phyloP scores from a whole-genome alignment of 2,113 vertebrate species.

The Misgurnus mizolepis region DNA sequence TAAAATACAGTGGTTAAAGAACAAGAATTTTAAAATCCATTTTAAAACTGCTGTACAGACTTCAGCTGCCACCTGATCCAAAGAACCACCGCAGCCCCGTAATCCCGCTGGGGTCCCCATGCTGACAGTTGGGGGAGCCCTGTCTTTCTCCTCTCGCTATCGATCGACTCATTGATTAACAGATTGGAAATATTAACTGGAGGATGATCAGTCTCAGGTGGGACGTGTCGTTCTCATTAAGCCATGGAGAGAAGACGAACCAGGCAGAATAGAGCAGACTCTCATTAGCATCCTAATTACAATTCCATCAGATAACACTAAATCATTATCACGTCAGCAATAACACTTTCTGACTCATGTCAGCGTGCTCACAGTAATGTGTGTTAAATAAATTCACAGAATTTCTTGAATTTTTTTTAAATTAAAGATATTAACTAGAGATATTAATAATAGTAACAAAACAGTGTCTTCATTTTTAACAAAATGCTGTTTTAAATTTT shows the following conservation, averaged over 20 bases:
- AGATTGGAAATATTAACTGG: slow-evolving; percentile 82
- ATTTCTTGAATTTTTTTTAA: background rate
- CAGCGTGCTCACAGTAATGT: slow-evolving; percentile 16
- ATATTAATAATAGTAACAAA: too few relatives aligned
- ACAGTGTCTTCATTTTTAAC: too few relatives aligned
- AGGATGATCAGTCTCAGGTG: slow-evolving; percentile 75
- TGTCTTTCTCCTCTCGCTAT: slow-evolving; percentile 51
- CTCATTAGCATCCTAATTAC: slow-evolving; percentile 82
- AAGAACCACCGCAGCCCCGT: slow-evolving; percentile 21
- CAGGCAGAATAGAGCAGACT: slow-evolving; percentile 45
- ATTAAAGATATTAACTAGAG: too few relatives aligned
- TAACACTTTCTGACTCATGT: slow-evolving; percentile 5
- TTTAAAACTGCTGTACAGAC: background rate
- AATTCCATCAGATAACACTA: slow-evolving; percentile 77
- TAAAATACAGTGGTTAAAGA: background rate
- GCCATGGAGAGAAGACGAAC: slow-evolving; percentile 55
- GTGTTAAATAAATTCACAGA: slow-evolving; percentile 8
- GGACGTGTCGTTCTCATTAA: slow-evolving; percentile 71
- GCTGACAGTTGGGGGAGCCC: slow-evolving; percentile 59
- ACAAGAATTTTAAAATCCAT: background rate
- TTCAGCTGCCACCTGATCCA: slow-evolving; percentile 49
- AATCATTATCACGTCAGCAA: slow-evolving; percentile 60
- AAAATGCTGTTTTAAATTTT: too few relatives aligned
- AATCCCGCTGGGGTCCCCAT: slow-evolving; percentile 39
- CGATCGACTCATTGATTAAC: slow-evolving; percentile 76